These are phyloP conservation scores for Heliocidaris erythrogramma DNA, from an alignment of 35 echinoderm and acorn worm species.

Conservation along the genomic window DNA sequence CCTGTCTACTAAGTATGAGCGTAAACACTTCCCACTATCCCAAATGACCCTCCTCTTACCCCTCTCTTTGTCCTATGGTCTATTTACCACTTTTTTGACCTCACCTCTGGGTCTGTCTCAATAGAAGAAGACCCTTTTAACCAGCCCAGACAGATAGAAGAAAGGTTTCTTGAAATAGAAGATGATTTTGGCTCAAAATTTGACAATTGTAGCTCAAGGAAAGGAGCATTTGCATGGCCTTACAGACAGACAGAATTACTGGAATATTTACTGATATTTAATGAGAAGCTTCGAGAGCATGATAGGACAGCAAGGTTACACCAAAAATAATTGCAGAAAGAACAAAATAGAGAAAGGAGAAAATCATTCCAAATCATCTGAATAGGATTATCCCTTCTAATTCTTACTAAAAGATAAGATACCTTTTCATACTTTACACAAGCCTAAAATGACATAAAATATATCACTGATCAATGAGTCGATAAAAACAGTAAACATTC, in stretches of 20 bases:
- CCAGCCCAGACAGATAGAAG: neutral
- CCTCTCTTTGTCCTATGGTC: neutral
- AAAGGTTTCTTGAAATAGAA: neutral
- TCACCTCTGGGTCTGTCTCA: neutral
- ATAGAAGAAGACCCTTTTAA: neutral
- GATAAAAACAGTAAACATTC: neutral
- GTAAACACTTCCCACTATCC: neutral
- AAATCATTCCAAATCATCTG: neutral
- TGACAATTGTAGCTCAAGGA: neutral
- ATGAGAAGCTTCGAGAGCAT: neutral
- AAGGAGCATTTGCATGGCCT: neutral
- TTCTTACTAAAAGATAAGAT: neutral
- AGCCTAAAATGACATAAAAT: neutral
- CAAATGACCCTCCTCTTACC: neutral
- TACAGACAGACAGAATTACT: neutral
- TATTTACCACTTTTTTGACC: neutral
- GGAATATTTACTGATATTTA: neutral
- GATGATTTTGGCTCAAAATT: neutral
- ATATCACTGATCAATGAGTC: neutral
- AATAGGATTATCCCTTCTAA: neutral
- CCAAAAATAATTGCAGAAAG: neutral
- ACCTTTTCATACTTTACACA: neutral
- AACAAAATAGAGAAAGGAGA: neutral
- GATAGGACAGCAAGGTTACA: neutral
- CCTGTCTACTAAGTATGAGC: neutral